Evolutionary conservation across 2,113 vertebrate genomes (phyloP), one percentile per base, ranked within the genome.

Genomic region (Hypanus sabinus): DNA sequence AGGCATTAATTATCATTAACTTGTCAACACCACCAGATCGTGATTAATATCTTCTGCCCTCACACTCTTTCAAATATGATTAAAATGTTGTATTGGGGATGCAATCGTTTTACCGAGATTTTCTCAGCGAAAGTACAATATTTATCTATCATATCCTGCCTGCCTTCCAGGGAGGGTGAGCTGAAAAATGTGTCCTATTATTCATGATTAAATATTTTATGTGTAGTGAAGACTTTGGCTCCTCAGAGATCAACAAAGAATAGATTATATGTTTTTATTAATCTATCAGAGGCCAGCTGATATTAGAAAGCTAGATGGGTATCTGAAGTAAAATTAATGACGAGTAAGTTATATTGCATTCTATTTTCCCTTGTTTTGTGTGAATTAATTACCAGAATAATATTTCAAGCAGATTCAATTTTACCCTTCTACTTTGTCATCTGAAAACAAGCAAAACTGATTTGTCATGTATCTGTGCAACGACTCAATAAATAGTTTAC

Each of bases 381-480:
- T 1, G 3, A 90, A 68, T 90, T 90, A 90, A 90, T 90, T 65
- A 36, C 5, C 85, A 65, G 85, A 88, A 65, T 88, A 88, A 88
- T 62, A 88, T 88, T 88, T n/a, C 57, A 88, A 83, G 57, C 85
- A 65, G 85, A 88, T n/a, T 88, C 60, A n/a, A 88, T n/a, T 73
- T 65, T 65, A 57, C 27, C n/a, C 14, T 88, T 62, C 57, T 65
- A 33, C 0, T 65, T 65, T 20, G 60, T 62, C 60, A 65, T 14
- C 33, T 90, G 60, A 68, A 90, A 90, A 90, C 60, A 90, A 90
- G n/a, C 30, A 90, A 90, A 46, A 65, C 33, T 90, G 16, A 90
- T 68, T 90, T 65, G 85, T 68, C n/a, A n/a, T 90, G 83, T 88
- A 12, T 60, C 83, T 88, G 55, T n/a, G 83, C 60, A 27, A n/a